These are phyloP conservation scores for Philhelius pedissequus DNA, from an alignment of 2,888 invertebrate genomes.

Conservation along the genomic window DNA sequence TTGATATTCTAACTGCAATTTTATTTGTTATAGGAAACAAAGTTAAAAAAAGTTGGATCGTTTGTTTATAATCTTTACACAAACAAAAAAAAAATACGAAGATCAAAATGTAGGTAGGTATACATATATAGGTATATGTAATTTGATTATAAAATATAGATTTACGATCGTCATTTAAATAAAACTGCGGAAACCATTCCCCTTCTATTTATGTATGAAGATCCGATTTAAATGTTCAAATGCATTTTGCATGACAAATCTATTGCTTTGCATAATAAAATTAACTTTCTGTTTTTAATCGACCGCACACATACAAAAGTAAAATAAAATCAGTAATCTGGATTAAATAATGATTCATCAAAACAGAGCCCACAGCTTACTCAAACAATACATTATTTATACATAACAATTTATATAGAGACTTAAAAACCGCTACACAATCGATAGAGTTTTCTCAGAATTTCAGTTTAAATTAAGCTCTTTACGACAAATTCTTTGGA, in stretches of 20 bases:
- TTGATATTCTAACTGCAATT: too few species aligned
- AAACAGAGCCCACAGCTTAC: background rate
- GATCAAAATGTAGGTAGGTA: too few species aligned
- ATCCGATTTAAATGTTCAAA: background rate
- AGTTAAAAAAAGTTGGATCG: too few species aligned
- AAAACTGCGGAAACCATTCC: background rate
- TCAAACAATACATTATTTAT: too few species aligned
- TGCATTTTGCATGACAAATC: background rate
- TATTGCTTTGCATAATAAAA: background rate
- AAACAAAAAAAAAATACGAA: background rate
- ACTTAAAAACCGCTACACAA: background rate
- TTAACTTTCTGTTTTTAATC: background rate
- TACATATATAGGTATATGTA: too few species aligned
- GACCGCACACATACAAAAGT: background rate
- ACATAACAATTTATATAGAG: background rate
- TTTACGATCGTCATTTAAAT: background rate
- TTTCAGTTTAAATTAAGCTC: slow-evolving; percentile 46
- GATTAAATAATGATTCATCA: slow-evolving; percentile 29
- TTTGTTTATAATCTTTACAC: background rate
- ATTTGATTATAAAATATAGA: background rate
- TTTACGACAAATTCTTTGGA: slow-evolving; percentile 14
- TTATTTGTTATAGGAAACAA: too few species aligned
- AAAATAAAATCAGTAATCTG: slow-evolving; percentile 16
- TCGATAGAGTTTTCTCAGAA: slow-evolving; percentile 1
- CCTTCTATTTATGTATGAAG: background rate